Conservation (phyloP, 2,888 invertebrate genomes). For the Hyppa rectilinea region DNA sequence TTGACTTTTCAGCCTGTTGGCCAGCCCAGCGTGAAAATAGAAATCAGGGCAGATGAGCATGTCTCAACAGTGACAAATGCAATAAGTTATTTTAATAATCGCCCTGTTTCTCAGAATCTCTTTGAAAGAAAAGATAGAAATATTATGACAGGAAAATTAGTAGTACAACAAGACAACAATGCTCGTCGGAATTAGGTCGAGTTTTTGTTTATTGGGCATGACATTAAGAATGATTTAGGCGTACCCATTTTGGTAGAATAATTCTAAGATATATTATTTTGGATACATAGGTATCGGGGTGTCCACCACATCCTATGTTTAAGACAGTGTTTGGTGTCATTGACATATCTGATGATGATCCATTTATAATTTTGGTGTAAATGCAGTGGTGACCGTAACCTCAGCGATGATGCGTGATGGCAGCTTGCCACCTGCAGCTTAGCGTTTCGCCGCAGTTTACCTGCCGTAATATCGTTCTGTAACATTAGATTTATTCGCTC, state of each 20-base stretch:
- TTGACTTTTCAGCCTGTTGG: constrained; percentile 15
- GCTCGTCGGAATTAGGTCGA: constrained; percentile 21
- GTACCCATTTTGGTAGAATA: background rate
- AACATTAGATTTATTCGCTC: constrained; percentile 69
- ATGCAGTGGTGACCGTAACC: constrained; percentile 75
- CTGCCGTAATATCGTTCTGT: constrained; percentile 75
- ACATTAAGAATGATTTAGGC: constrained; percentile 18
- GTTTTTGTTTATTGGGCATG: constrained; percentile 22
- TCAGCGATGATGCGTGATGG: constrained; percentile 68
- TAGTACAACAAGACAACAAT: constrained; percentile 24
- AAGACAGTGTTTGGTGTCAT: constrained; percentile 2
- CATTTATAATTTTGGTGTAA: constrained; percentile 43
- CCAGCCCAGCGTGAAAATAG: constrained; percentile 46
- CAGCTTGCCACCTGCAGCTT: constrained; percentile 73
- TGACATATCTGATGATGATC: constrained; percentile 19
- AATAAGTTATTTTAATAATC: constrained; percentile 55
- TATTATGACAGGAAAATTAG: constrained; percentile 47
- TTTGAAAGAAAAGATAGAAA: constrained; percentile 38
- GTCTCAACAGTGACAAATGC: constrained; percentile 26
- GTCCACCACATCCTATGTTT: background rate
- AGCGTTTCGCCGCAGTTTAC: constrained; percentile 77
- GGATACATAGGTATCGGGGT: too few species aligned
- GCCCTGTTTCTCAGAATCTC: constrained; percentile 37
- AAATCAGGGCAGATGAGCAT: constrained; percentile 48
- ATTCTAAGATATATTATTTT: background rate